Conservation (phyloP, 2,113 vertebrate genomes). For the Epinephelus moara region DNA sequence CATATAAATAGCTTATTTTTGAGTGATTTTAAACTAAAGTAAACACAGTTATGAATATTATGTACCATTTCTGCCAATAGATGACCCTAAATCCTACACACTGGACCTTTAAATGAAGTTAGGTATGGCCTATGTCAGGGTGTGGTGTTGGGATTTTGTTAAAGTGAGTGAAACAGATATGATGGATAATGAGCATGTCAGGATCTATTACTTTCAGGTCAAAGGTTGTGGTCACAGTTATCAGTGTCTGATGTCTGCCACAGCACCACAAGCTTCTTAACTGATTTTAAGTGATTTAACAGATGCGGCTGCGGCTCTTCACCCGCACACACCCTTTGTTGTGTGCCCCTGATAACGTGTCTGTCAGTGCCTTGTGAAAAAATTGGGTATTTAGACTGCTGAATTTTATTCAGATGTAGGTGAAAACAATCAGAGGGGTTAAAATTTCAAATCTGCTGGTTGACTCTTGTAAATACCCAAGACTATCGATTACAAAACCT, state of each 20-base stretch:
- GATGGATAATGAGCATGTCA: constrained; percentile 65
- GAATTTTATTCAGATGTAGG: neutral
- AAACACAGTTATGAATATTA: no score
- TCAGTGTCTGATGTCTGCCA: constrained; percentile 65
- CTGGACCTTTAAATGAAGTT: neutral
- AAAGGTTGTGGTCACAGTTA: constrained; percentile 70
- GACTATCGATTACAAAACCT: constrained; percentile 9
- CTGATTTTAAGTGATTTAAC: constrained; percentile 79
- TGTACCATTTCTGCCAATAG: no score
- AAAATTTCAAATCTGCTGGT: neutral
- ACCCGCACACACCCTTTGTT: constrained; percentile 10
- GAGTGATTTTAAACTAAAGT: no score
- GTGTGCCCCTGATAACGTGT: neutral
- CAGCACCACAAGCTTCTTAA: constrained; percentile 72
- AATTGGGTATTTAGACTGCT: neutral
- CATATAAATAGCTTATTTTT: no score
- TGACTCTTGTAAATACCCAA: constrained; percentile 21
- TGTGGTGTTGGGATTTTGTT: neutral
- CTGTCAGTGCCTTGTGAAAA: neutral
- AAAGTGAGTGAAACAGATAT: constrained; percentile 55
- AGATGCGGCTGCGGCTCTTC: constrained; percentile 65
- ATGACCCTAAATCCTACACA: no score
- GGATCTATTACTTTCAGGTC: constrained; percentile 68
- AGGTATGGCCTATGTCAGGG: neutral
- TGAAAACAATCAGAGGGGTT: neutral